Evolutionary conservation across 2,797 vertebrate species (phyloP), one percentile per base, ranked within the genome.

Genomic region (Gouania willdenowi): DNA sequence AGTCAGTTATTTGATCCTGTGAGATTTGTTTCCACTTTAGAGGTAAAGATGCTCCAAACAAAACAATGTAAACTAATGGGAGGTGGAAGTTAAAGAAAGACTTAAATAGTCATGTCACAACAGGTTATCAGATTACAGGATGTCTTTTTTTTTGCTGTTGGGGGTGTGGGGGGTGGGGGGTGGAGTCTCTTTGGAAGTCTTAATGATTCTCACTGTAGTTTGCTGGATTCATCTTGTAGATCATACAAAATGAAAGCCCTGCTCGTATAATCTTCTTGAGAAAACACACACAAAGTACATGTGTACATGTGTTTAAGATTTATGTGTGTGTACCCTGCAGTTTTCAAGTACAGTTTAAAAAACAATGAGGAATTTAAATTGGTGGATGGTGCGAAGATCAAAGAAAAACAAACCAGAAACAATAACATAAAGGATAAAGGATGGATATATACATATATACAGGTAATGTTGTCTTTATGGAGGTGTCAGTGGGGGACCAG

Each of bases 181-280:
- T n/a, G n/a, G n/a, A n/a, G n/a, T n/a, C 9, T 48, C 40, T 57
- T 7, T 27, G 31, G 8, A 52, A 72, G 75, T 62, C 77, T 52
- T 54, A 53, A 62, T 40, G 31, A 63, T 73, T 50, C n/a, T n/a
- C 55, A 59, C 53, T 63, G 47, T 44, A 43, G 46, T 16, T 52
- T 28, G 1, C 8, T n/a, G 49, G 47, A 67, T 74, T 71, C 78
- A 70, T 68, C 61, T 66, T 79, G 74, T 56, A 49, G 47, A 71
- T 71, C 67, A 73, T 65, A 68, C 26, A n/a, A 53, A 61, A 52
- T 69, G 44, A 62, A 77, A 82, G 78, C 75, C 59, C 61, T 52
- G 56, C 61, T 50, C 64, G 80, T 52, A 55, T 82, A 80, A 82
- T 81, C 75, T 71, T 14, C 19, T 77, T 32, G 42, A 37, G 25